Evolutionary conservation across 1,140 invertebrate species (phyloP).

Genomic region (Agrypnia vestita): DNA sequence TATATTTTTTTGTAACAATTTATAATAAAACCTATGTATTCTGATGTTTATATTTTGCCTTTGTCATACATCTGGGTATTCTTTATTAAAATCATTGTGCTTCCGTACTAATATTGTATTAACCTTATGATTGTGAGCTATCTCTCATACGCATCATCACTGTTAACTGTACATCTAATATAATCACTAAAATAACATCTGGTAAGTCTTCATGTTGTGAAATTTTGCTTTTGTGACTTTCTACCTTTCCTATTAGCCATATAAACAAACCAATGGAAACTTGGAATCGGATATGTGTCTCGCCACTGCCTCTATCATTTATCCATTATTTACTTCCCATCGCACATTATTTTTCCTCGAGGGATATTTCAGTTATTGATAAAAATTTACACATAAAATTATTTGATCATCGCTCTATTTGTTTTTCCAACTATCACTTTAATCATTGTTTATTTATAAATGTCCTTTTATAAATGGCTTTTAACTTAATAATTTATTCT

Average conservation of each 20-base stretch:
- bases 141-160: conserved; percentile 31
- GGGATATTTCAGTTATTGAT: neutral
- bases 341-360: neutral
- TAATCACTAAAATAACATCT: conserved; percentile 23
- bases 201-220: conserved; percentile 41
- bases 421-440: conserved; percentile 9
- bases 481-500: neutral
- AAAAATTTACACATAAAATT: neutral
- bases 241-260: conserved; percentile 14
- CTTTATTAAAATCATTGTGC: conserved; percentile 42
- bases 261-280: conserved; percentile 27
- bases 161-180: conserved; percentile 33
- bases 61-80: conserved; percentile 59
- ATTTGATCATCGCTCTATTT: neutral
- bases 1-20: conserved; percentile 25
- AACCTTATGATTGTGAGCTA: conserved; percentile 8
- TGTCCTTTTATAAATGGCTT: conserved; percentile 1
- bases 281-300: neutral
- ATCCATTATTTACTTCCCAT: neutral
- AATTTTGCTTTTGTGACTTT: conserved; percentile 39
- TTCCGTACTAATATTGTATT: conserved; percentile 40
- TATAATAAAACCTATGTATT: conserved; percentile 28
- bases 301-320: neutral
- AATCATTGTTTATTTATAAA: neutral
- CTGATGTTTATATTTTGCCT: conserved; percentile 58